Base-by-base conservation (phyloP, 2,888 invertebrate genomes). In the Tenthredo amoena region DNA sequence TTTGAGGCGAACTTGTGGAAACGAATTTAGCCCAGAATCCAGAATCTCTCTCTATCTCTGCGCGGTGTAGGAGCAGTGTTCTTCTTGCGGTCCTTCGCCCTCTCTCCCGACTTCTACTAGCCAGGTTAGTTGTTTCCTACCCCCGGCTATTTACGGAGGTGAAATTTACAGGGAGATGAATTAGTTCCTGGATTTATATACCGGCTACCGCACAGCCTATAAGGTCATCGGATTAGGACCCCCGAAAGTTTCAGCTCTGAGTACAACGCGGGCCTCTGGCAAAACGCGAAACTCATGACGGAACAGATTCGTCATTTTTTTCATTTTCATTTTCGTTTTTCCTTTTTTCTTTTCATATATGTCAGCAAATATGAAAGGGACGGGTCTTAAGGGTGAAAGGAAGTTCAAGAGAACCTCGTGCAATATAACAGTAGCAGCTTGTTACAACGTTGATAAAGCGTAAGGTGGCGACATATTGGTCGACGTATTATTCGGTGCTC, bases 361-460 rank as follows among this genome's bases (percentile, higher is more conserved):
- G 77, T 77, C 77, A 77, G 77, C 77, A n/a, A n/a, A 77, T 81
- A 81, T 62, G 37, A 37, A 26, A 37, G 21, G 31, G 62, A 62
- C 34, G 34, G 50, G 18, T 31, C 15, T 58, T 34, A 81, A 37
- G 81, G 21, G 15, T 21, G 21, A 77, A 21, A 34, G 62, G 77
- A 50, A 40, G 47, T 47, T 47, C 47, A 77, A 77, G 55, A 81
- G 83, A 62, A 37, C 34, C 62, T 18, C 40, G 81, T 26, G 40
- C 83, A 71, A 83, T 83, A 92, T 92, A 92, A 92, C 90, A 90
- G 89, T 91, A 92, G 92, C 92, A 92, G 93, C 92, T 93, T 92
- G 93, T 93, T 93, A 93, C 92, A 91, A 90, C 91, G 89, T 92
- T 93, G 92, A 93, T 92, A 93, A 93, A 93, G 92, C 92, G 89